Percentiles rank a stretch among this genome's conserved stretches.
phyloP scores from a whole-genome alignment of 1,140 invertebrate species.

The Eueides isabella region DNA sequence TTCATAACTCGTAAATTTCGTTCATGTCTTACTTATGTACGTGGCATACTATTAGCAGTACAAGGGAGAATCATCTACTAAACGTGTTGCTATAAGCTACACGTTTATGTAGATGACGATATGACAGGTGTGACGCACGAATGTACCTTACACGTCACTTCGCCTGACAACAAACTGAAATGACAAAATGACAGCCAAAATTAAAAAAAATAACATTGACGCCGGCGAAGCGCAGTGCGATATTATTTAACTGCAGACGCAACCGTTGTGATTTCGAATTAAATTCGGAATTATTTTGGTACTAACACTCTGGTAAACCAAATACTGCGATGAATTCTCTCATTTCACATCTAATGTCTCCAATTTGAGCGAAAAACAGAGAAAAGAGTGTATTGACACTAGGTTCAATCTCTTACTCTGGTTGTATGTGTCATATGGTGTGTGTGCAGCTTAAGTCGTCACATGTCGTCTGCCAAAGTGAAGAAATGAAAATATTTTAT shows the following conservation, averaged over 20 bases:
- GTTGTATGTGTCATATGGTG: too few relatives aligned
- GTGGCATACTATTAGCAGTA: neutral
- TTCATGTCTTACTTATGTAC: neutral
- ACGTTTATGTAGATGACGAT: too few relatives aligned
- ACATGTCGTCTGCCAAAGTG: too few relatives aligned
- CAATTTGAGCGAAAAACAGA: too few relatives aligned
- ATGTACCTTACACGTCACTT: too few relatives aligned
- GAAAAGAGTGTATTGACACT: too few relatives aligned
- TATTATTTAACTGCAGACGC: neutral
- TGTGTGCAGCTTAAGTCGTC: too few relatives aligned
- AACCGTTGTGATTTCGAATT: neutral
- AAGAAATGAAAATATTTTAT: too few relatives aligned
- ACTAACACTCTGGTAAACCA: neutral
- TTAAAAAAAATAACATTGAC: too few relatives aligned
- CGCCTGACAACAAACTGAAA: neutral
- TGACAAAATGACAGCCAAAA: neutral
- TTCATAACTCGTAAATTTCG: neutral
- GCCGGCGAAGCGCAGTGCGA: too few relatives aligned
- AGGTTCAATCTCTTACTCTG: too few relatives aligned
- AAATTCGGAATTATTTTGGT: neutral
- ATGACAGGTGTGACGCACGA: neutral
- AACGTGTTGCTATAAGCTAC: neutral
- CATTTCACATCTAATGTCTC: neutral
- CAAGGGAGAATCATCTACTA: neutral
- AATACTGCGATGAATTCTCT: neutral